A percentile compares a stretch with the other conserved stretches of the same genome.
These are phyloP conservation scores for Cyclina sinensis DNA, from an alignment of 1,140 invertebrate species.

Conservation along the genomic window DNA sequence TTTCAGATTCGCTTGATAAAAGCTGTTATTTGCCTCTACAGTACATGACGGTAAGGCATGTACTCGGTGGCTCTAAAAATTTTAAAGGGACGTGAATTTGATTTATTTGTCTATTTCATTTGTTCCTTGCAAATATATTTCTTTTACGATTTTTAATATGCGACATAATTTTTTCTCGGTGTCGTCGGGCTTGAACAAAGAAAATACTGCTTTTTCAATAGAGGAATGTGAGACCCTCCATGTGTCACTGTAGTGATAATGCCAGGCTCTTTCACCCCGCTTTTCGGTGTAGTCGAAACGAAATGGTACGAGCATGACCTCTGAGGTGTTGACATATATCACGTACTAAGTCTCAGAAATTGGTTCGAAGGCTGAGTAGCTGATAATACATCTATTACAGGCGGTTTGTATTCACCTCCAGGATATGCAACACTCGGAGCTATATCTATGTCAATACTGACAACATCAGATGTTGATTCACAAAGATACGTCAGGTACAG, in stretches of 20 bases:
- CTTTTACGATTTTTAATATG: conserved; percentile 38
- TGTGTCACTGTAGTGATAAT: conserved; percentile 30
- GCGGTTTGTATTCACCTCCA: neutral
- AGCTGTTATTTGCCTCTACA: neutral
- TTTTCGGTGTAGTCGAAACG: conserved; percentile 35
- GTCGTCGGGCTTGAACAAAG: neutral
- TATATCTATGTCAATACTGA: conserved; percentile 47
- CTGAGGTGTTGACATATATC: neutral
- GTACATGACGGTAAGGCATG: conserved; percentile 14
- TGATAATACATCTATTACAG: conserved; percentile 16
- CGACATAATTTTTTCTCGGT: conserved; percentile 36
- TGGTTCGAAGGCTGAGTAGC: neutral
- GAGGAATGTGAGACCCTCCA: conserved; percentile 48
- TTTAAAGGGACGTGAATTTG: conserved; percentile 18
- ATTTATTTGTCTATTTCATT: neutral
- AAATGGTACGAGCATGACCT: conserved; percentile 42
- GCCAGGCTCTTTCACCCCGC: neutral
- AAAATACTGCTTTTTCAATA: conserved; percentile 48
- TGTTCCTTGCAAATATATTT: conserved; percentile 42
- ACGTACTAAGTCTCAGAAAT: neutral
- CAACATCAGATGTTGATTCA: conserved; percentile 30
- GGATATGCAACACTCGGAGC: conserved; percentile 56
- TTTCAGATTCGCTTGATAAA: neutral
- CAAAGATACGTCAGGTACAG: conserved; percentile 18
- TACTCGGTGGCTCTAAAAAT: conserved; percentile 45